These are phyloP conservation scores for Tamias sibiricus DNA, from an alignment of 2,113 vertebrate genomes.

Conservation along the genomic window DNA sequence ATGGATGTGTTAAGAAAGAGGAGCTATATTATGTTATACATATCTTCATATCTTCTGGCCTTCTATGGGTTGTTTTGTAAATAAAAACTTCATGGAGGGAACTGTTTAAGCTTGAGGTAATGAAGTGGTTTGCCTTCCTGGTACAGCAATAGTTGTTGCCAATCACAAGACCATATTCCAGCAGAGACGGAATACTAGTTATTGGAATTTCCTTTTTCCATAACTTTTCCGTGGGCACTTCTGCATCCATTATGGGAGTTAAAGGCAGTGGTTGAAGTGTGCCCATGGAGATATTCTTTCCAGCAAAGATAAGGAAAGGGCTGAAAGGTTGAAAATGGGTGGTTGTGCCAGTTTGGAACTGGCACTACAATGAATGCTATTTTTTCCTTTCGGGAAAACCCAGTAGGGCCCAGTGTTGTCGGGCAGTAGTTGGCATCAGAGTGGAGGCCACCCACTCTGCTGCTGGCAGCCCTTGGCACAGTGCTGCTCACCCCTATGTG, in stretches of 20 bases:
- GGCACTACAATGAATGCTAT: constrained; percentile 12
- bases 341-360: not conserved
- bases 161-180: constrained; percentile 78
- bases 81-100: constrained; percentile 22
- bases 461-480: not conserved
- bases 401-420: not conserved
- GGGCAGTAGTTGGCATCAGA: not conserved
- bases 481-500: not conserved
- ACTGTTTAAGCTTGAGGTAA: constrained; percentile 19
- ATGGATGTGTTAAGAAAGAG: constrained; percentile 64
- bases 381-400: constrained; percentile 50
- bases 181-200: constrained; percentile 78
- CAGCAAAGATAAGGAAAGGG: constrained; percentile 1
- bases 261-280: constrained; percentile 61
- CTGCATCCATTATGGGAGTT: constrained; percentile 83
- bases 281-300: not conserved
- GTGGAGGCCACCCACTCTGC: constrained; percentile 37
- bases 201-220: constrained; percentile 80
- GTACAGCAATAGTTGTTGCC: constrained; percentile 76
- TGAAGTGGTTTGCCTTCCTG: constrained; percentile 47
- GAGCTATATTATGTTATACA: constrained; percentile 71
- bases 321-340: not conserved
- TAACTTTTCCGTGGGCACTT: constrained; percentile 78
- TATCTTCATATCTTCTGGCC: constrained; percentile 60
- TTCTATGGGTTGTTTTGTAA: constrained; percentile 65